These are phyloP conservation scores for Chlorops oryzae DNA, from an alignment of 1,140 invertebrate genomes.

Conservation along the genomic window DNA sequence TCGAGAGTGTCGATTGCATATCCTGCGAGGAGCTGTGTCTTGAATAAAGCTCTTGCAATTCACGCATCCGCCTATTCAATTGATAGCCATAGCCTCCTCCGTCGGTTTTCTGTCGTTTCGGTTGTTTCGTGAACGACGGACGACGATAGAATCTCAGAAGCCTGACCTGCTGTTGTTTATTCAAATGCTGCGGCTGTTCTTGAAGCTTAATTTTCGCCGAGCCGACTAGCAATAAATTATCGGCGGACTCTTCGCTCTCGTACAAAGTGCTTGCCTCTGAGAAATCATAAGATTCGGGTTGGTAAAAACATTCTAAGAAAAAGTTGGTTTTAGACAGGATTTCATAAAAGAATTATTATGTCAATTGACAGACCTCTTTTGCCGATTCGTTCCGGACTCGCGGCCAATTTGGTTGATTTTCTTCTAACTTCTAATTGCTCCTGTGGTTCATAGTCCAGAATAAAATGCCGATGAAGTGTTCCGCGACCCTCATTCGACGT, in stretches of 20 bases:
- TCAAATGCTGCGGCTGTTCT: constrained; percentile 26
- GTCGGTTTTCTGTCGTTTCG: constrained; percentile 20
- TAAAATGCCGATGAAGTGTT: constrained; percentile 34
- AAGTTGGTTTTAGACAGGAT: background rate
- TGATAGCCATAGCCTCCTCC: constrained; percentile 25
- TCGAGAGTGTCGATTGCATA: constrained; percentile 4
- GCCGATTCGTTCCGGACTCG: background rate
- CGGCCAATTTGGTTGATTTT: background rate
- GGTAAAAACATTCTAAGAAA: too few relatives aligned
- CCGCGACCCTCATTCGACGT: constrained; percentile 20
- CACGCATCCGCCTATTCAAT: constrained; percentile 8
- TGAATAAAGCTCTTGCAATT: constrained; percentile 18
- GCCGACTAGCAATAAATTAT: constrained; percentile 7
- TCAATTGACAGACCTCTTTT: background rate
- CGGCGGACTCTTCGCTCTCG: background rate
- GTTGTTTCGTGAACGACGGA: background rate
- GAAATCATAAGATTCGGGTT: too few relatives aligned
- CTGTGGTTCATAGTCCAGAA: constrained; percentile 42
- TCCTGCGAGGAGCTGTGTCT: constrained; percentile 38
- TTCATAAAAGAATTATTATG: background rate
- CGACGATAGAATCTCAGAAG: background rate
- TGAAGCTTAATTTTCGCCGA: constrained; percentile 5
- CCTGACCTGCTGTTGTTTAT: constrained; percentile 19
- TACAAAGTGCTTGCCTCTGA: too few relatives aligned
- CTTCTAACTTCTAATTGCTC: constrained; percentile 19